Base-by-base conservation (phyloP, 2,797 vertebrate genomes). In the Micropoecilia bifurca region DNA sequence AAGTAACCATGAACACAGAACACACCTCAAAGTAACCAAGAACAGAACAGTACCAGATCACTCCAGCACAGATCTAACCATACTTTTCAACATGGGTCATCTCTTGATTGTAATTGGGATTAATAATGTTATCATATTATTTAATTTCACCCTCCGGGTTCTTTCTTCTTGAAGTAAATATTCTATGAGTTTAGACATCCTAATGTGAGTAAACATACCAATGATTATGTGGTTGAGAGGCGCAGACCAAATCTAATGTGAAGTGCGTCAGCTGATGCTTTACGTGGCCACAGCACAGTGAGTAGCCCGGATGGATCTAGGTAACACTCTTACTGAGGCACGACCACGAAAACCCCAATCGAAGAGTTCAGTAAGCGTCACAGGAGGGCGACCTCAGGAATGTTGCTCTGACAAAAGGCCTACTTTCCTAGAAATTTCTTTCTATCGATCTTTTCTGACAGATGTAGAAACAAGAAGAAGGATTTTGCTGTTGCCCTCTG, bases 361-460 rank as follows among this genome's bases (percentile, higher is more conserved):
- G 4, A 61, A 78, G 77, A 82, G 69, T 77, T 75, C 80, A 80
- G 73, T 73, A 79, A 53, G 46, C 59, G 75, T 81, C 75, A 63
- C 73, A 80, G 71, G 84, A 50, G 59, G 71, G 71, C 25, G 63
- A 75, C 86, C 81, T n/a, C 89, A 81, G 80, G 83, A 88, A 88
- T 74, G 78, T 55, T 12, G 76, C 4, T 71, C 66, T 63, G 59
- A 48, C 59, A 50, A 48, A 79, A 25, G 28, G 74, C 22, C 66
- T 25, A 43, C 79, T 73, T 79, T 72, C 57, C n/a, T 2, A 28
- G 28, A 61, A 77, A 83, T 72, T 83, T 10, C 46, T 36, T 73
- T 73, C 55, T 22, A 81, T 80, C 77, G 81, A 85, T 84, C 33
- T 20, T 33, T 61, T 33, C 57, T 63, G 59, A 75, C 77, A 61